Conservation (phyloP, 1,140 invertebrate species). For the Spodoptera litura region DNA sequence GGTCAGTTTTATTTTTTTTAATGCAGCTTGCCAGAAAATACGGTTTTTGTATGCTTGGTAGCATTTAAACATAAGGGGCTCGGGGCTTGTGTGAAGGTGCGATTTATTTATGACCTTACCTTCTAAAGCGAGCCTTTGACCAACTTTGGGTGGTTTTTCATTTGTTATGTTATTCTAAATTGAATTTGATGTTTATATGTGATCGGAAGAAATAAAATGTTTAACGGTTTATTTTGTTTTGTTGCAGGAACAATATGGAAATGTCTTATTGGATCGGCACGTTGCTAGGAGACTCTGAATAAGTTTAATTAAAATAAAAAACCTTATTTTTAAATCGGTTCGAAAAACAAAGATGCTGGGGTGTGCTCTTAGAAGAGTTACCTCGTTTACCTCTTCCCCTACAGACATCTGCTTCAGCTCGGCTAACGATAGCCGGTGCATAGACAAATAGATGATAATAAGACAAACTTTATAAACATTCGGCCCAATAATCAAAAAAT, state of each 20-base stretch:
- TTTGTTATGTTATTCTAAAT: slow-evolving; percentile 51
- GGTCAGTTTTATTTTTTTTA: slow-evolving; percentile 74
- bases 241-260: slow-evolving; percentile 82
- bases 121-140: slow-evolving; percentile 73
- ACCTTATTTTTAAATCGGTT: slow-evolving; percentile 62
- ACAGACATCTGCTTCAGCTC: slow-evolving; percentile 73
- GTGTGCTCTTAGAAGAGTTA: slow-evolving; percentile 77
- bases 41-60: slow-evolving; percentile 79
- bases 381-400: slow-evolving; percentile 66
- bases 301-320: slow-evolving; percentile 57
- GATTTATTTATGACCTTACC: slow-evolving; percentile 84
- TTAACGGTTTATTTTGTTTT: slow-evolving; percentile 66
- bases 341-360: slow-evolving; percentile 82
- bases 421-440: slow-evolving; percentile 82
- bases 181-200: slow-evolving; percentile 51
- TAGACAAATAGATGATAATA: slow-evolving; percentile 78
- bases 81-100: slow-evolving; percentile 79
- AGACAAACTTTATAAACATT: slow-evolving; percentile 54
- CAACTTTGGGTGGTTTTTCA: slow-evolving; percentile 68
- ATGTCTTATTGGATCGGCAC: slow-evolving; percentile 55
- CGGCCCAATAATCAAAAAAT: slow-evolving; percentile 58
- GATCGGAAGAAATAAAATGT: slow-evolving; percentile 51
- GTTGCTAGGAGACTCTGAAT: slow-evolving; percentile 58
- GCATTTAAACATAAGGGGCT: slow-evolving; percentile 83
- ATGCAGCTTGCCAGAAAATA: slow-evolving; percentile 72